Evolutionary conservation across 2,797 vertebrate genomes (phyloP), one percentile per base, ranked within the genome.

Genomic region (Poecilia velifera): DNA sequence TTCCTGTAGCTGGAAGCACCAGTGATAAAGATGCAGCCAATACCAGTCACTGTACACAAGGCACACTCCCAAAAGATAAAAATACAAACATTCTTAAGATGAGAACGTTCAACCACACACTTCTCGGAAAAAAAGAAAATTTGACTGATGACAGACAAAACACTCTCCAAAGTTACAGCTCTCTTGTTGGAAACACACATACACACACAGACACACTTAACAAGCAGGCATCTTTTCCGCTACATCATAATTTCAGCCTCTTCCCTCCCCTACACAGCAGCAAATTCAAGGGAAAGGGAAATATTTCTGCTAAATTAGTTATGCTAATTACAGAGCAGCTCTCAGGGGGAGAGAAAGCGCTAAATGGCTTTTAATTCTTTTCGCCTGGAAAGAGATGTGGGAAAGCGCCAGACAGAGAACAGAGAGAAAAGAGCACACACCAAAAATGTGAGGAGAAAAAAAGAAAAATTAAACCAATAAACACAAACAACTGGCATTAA

Each of bases 291-390:
- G 91, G 92, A 94, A 94, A 94, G 92, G 86, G 85, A 94, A 95
- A 95, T 93, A 95, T 95, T 96, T 96, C 94, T 93, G 93, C 94
- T 96, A 94, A 96, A 96, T 96, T 96, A 95, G 94, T 95, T 94
- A 94, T 96, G 95, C 93, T 95, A 96, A 96, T 96, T 95, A 94
- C 94, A 93, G 92, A 88, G 89, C 91, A 85, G 89, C 86, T 95
- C 95, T 96, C 93, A 71, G 87, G 92, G 91, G 91, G 94, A 91
- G 90, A 87, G 90, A 83, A 80, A 76, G 87, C 83, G 82, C 92
- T 95, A 95, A 96, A 96, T 94, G 92, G 93, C 94, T 95, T 96
- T 96, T 95, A 96, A 96, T 96, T 95, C 89, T 89, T 93, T 93
- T 92, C 73, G 93, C 94, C 89, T 94, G 91, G 91, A 93, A 93